phyloP scores from a whole-genome alignment of 2,113 vertebrate genomes.

The Pelecanus crispus region DNA sequence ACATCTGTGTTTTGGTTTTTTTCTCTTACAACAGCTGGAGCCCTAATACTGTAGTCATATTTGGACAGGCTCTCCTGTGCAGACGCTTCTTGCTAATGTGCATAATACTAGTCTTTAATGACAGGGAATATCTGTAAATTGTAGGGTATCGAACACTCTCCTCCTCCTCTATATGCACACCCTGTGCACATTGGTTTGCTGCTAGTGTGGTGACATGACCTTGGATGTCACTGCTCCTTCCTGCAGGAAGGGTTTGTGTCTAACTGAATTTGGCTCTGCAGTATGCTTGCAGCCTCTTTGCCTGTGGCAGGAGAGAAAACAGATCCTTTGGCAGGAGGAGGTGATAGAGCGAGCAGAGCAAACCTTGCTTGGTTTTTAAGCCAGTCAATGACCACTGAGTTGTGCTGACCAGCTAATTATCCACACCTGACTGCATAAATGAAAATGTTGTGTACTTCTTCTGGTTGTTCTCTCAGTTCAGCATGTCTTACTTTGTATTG shows the following conservation, averaged over 20 bases:
- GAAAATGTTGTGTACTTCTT: neutral
- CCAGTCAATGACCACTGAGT: neutral
- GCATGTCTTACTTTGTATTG: neutral
- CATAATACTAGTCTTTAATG: neutral
- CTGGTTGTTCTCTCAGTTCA: neutral
- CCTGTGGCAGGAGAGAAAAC: neutral
- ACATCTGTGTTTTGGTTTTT: neutral
- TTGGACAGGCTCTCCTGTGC: neutral
- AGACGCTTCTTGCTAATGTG: neutral
- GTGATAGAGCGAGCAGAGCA: neutral
- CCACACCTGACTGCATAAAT: neutral
- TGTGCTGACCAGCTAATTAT: neutral
- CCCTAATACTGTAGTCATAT: neutral
- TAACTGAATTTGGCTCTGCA: neutral
- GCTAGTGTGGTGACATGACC: neutral
- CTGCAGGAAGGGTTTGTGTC: neutral
- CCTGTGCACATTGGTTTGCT: neutral
- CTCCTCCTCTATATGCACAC: accelerated
- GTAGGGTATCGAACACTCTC: neutral
- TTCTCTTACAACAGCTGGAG: neutral
- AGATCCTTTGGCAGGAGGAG: neutral
- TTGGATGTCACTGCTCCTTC: neutral
- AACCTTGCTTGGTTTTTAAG: neutral
- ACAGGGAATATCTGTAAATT: neutral
- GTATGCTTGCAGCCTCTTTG: neutral